Conservation (phyloP, 1,140 invertebrate species). For the Globodera ellingtonae region DNA sequence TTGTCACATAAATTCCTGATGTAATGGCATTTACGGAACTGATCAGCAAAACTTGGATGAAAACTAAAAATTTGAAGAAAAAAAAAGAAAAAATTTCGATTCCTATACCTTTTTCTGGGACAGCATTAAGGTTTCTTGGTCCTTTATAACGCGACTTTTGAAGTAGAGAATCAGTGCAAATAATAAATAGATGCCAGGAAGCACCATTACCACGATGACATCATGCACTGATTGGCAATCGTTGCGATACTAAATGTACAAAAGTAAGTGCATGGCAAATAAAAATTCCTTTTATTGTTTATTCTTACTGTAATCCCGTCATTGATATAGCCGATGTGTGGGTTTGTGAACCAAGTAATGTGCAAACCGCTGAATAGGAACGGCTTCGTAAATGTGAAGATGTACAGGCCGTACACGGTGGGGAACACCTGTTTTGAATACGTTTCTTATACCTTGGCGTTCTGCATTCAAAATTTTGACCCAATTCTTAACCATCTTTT, state of each 20-base stretch:
- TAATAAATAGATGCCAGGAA: slow-evolving; percentile 20
- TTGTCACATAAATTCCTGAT: slow-evolving; percentile 31
- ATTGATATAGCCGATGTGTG: slow-evolving; percentile 25
- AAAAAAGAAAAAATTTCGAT: neutral
- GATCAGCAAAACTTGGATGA: slow-evolving; percentile 40
- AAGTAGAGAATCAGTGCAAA: slow-evolving; percentile 29
- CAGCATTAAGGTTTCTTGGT: neutral
- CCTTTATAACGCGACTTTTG: slow-evolving; percentile 10
- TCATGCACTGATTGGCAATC: slow-evolving; percentile 17
- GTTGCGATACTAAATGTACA: slow-evolving; percentile 30
- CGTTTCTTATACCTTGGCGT: too few relatives aligned
- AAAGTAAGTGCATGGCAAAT: neutral
- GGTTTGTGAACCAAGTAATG: slow-evolving; percentile 20
- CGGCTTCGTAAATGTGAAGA: neutral
- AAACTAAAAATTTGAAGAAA: slow-evolving; percentile 16
- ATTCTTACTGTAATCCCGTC: neutral
- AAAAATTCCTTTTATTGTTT: neutral
- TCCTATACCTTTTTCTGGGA: neutral
- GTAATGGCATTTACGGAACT: slow-evolving; percentile 30
- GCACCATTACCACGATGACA: neutral
- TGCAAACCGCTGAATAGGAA: slow-evolving; percentile 20
- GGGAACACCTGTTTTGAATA: slow-evolving; percentile 22
- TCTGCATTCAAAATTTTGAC: too few relatives aligned
- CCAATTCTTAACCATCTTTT: too few relatives aligned
- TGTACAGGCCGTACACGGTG: slow-evolving; percentile 24